Percentiles rank a stretch among this genome's conserved stretches.
These are phyloP conservation scores for Eudemis profundana DNA, from an alignment of 2,888 invertebrate genomes.

Conservation along the genomic window DNA sequence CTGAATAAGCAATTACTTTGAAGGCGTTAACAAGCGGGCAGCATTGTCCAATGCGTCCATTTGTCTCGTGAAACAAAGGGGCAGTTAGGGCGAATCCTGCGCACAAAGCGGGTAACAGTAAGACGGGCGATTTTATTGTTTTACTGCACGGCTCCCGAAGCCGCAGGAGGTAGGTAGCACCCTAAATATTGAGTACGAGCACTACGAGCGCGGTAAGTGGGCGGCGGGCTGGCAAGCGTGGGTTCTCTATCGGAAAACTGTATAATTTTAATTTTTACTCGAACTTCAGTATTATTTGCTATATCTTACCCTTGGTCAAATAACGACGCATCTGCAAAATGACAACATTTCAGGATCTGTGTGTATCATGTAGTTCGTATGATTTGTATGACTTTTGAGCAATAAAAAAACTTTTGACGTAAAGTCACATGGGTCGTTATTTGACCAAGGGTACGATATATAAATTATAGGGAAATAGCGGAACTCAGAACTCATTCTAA, in stretches of 20 bases:
- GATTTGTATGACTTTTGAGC: no score
- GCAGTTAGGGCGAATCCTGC: constrained; percentile 69
- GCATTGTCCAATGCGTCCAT: constrained; percentile 72
- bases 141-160: constrained; percentile 76
- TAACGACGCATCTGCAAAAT: no score
- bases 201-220: constrained; percentile 59
- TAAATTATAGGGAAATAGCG: no score
- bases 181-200: constrained; percentile 72
- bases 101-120: constrained; percentile 74
- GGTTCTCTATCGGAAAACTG: constrained; percentile 3
- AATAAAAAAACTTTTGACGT: no score
- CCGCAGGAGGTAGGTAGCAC: constrained; percentile 81
- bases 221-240: background rate
- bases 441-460: no score
- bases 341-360: no score
- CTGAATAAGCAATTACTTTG: constrained; percentile 14
- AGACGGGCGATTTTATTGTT: constrained; percentile 78
- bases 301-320: no score
- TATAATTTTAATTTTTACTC: no score
- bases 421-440: no score
- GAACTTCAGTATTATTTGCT: no score
- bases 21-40: constrained; percentile 25
- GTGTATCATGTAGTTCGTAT: no score
- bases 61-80: constrained; percentile 74
- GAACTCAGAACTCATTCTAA: no score